phyloP scores from a whole-genome alignment of 2,113 vertebrate species.

The Vulpes lagopus region DNA sequence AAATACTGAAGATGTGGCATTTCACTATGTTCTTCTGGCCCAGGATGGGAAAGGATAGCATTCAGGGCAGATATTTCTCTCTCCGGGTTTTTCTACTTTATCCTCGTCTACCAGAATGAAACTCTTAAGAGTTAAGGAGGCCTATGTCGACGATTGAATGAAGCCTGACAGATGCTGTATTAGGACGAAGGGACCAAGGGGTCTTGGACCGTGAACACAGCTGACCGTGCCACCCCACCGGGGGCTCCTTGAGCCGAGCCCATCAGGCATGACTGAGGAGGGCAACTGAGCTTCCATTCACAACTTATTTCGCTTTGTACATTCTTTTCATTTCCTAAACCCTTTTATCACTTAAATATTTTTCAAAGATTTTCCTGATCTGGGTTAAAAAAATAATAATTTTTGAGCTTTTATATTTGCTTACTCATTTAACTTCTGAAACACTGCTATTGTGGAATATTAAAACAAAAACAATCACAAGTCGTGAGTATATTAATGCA shows the following conservation, averaged over 20 bases:
- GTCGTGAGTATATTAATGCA: slow-evolving; percentile 61
- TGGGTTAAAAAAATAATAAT: neutral
- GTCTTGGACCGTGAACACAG: too few species aligned
- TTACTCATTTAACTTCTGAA: slow-evolving; percentile 84
- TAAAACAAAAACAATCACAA: slow-evolving; percentile 83
- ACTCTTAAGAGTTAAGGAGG: neutral
- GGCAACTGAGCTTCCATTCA: neutral
- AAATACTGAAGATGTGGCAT: neutral
- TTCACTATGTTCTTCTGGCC: neutral
- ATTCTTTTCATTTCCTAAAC: neutral
- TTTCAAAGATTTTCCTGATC: slow-evolving; percentile 19
- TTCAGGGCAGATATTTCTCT: neutral
- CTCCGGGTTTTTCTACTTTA: neutral
- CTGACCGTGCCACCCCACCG: neutral
- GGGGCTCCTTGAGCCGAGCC: neutral
- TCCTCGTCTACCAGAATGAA: neutral
- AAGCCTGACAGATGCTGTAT: neutral
- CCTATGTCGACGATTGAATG: too few species aligned
- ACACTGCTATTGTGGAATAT: slow-evolving; percentile 81
- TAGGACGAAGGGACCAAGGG: rapidly evolving
- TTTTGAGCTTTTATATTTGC: slow-evolving; percentile 78
- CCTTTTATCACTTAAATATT: neutral
- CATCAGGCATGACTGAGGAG: neutral
- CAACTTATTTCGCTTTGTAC: neutral
- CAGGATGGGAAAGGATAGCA: neutral